Percentiles rank a stretch among this genome's conserved stretches.
These are phyloP conservation scores for Sciurus vulgaris DNA, from an alignment of 2,797 vertebrate species.

Conservation along the genomic window DNA sequence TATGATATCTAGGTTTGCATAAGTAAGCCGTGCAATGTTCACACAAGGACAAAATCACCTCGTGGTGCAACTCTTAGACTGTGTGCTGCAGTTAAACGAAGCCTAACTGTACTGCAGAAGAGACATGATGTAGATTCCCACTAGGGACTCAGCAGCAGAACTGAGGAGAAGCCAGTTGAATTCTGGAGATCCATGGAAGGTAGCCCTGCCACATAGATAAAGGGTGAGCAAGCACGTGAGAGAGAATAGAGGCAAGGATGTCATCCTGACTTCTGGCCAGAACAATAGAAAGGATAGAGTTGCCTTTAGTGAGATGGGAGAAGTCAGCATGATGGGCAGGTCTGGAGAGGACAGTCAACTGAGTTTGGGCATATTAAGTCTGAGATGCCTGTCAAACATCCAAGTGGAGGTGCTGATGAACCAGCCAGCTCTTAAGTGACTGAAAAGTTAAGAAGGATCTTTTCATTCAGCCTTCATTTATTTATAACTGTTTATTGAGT, in stretches of 20 bases:
- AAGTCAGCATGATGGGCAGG: neutral
- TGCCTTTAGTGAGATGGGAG: neutral
- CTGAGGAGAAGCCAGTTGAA: neutral
- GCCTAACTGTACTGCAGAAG: neutral
- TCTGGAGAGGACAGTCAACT: fast-evolving
- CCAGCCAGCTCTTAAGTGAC: neutral
- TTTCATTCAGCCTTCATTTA: neutral
- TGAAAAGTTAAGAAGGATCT: neutral
- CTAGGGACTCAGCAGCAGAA: neutral
- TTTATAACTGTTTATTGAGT: neutral
- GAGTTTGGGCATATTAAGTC: neutral
- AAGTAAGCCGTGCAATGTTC: neutral
- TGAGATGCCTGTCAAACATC: neutral
- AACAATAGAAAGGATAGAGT: neutral
- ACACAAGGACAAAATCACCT: neutral
- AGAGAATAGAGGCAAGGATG: neutral
- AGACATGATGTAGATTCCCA: neutral
- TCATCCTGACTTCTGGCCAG: neutral
- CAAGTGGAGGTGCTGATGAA: neutral
- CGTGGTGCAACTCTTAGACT: neutral
- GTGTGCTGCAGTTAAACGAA: neutral
- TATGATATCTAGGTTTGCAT: neutral
- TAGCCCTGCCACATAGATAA: neutral
- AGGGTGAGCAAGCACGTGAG: neutral
- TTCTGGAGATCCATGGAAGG: neutral